A percentile compares a stretch with the other conserved stretches of the same genome.
Evolutionary conservation across 2,888 invertebrate genomes (phyloP).

Genomic region (Prostheceraeus crozeri): DNA sequence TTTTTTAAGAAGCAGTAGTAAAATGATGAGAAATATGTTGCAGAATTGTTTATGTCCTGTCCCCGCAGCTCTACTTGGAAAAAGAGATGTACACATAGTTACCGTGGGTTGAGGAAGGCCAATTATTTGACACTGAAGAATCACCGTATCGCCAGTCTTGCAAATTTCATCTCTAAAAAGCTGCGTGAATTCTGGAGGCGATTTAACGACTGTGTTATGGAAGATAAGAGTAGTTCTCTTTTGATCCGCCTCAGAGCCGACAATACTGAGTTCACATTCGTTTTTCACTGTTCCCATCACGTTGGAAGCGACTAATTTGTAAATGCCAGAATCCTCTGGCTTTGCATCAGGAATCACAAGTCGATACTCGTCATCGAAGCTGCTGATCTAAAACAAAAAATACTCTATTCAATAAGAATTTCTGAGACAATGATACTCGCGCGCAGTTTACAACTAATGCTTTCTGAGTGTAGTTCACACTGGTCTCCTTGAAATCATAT

Average conservation of each 20-base stretch:
- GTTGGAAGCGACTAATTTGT: conserved; percentile 28
- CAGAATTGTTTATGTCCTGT: too few species aligned
- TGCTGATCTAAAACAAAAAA: not conserved
- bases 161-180: conserved; percentile 32
- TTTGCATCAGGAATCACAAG: not conserved
- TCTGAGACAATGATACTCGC: too few species aligned
- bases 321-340: conserved; percentile 23
- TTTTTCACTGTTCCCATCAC: conserved; percentile 18
- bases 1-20: too few species aligned
- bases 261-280: too few species aligned
- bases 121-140: conserved; percentile 30
- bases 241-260: not conserved
- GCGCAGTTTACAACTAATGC: too few species aligned
- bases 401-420: too few species aligned
- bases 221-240: conserved; percentile 31
- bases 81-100: not conserved
- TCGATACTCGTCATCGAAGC: conserved; percentile 6
- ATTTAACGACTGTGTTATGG: conserved; percentile 31
- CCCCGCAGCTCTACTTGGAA: too few species aligned
- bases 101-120: conserved; percentile 35
- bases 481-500: too few species aligned
- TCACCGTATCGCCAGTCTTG: conserved; percentile 34
- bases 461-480: too few species aligned
- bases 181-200: conserved; percentile 36
- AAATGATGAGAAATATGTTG: too few species aligned